Base-by-base conservation (phyloP, 1,140 invertebrate species). In the Atopsyche davidsoni region DNA sequence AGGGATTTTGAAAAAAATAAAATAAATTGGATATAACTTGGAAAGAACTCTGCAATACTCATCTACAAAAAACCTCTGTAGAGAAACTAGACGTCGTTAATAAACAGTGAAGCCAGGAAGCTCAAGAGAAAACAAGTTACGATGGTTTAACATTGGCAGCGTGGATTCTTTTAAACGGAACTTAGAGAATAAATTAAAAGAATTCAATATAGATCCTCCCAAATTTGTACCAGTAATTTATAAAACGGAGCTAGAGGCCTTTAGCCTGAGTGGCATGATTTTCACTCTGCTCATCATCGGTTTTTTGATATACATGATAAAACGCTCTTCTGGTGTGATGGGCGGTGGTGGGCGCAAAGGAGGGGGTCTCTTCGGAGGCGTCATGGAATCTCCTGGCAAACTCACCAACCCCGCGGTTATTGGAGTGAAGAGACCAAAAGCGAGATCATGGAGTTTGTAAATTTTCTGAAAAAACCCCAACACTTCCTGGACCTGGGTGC, bases 401-500 rank as follows among this genome's bases (percentile, higher is more conserved):
- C 70, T 99, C 11, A 93, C 98, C 25, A 98, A 97, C 70, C 87
- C 92, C 17, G 85, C 81, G 63, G 94, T 99, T 62, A 97, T 98
- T 68, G 91, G 89, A 32, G 92, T 75, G 96, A 99, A 73, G 97
- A 99, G 78, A 96, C 97, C 1, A 99, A 99, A 76, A 85, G 99
- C 58, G 97, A 99, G 80, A 99, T 99, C 59, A 98, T 99, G 95
- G 97, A 99, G 68, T 99, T 99, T 81, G 97, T 99, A 0, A 99
- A 99, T 71, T 99, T 99, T 63, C 70, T 99, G 6, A 99, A 98
- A 71, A 98, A 99, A 78, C 96, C 97, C 0, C 87, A 97, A 63
- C 95, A 98, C 62, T 99, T 99, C 64, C 87, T 94, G 59, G 91
- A 98, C 60, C 80, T 99, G 28, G 97, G 97, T 46, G 97, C 97